Conservation (phyloP, 2,888 invertebrate genomes). For the Lasioglossum marginatum region DNA sequence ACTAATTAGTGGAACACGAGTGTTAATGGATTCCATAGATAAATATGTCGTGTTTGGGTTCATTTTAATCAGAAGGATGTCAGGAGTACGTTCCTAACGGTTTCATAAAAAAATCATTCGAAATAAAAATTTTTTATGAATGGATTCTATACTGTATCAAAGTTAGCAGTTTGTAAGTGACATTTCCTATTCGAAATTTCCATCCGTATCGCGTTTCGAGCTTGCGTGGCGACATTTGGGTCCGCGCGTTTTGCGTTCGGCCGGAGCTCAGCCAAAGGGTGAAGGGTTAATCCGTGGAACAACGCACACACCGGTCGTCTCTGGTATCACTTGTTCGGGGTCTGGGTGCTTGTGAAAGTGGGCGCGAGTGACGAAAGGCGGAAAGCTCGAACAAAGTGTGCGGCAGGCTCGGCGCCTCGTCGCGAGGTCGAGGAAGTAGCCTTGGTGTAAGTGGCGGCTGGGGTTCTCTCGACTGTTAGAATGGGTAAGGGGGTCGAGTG, state of each 20-base stretch:
- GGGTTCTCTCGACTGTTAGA: slow-evolving; percentile 52
- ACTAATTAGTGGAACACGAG: neutral
- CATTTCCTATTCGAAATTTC: neutral
- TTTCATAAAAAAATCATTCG: neutral
- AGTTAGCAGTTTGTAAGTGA: neutral
- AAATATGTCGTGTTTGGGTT: neutral
- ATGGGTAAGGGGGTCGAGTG: slow-evolving; percentile 63
- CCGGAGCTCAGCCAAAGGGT: neutral
- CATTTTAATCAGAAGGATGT: neutral
- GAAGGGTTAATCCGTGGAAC: neutral
- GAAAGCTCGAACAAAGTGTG: slow-evolving; percentile 52
- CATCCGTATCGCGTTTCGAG: neutral
- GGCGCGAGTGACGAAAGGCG: slow-evolving; percentile 42
- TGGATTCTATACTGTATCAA: neutral
- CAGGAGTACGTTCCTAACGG: too few relatives aligned
- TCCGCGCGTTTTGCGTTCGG: neutral
- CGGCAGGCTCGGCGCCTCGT: slow-evolving; percentile 11
- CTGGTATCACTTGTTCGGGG: slow-evolving; percentile 4
- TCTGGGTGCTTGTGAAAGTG: neutral
- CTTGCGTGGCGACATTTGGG: neutral
- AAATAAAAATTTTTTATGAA: neutral
- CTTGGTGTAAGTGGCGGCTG: slow-evolving; percentile 57
- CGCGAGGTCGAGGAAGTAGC: slow-evolving; percentile 57
- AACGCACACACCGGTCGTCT: neutral
- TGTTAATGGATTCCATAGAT: too few relatives aligned